phyloP scores from a whole-genome alignment of 2,113 vertebrate species.

The Fukomys damarensis region DNA sequence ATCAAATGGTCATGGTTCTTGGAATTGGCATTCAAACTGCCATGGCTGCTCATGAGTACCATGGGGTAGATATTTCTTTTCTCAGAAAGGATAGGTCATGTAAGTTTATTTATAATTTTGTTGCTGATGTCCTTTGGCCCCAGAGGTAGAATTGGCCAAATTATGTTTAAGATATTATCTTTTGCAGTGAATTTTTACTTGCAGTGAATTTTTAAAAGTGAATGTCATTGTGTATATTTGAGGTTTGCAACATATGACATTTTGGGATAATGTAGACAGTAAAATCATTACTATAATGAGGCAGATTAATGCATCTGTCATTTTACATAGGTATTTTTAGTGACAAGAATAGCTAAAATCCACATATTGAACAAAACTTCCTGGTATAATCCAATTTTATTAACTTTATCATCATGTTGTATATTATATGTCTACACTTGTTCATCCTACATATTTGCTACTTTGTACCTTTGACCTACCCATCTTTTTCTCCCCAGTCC shows the following conservation, averaged over 20 bases:
- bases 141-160: neutral
- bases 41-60: neutral
- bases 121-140: neutral
- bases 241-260: neutral
- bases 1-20: neutral
- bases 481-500: neutral
- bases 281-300: neutral
- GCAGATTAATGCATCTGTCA: neutral
- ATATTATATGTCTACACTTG: neutral
- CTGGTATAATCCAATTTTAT: neutral
- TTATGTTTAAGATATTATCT: neutral
- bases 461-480: neutral
- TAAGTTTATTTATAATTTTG: neutral
- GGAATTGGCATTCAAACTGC: neutral
- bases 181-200: neutral
- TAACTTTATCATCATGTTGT: neutral
- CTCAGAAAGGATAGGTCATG: too few relatives aligned
- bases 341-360: neutral
- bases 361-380: neutral
- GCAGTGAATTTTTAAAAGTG: neutral
- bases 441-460: neutral
- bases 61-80: neutral
- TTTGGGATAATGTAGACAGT: neutral
- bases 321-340: neutral
- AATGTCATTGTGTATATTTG: neutral